Conservation (phyloP, 2,888 invertebrate genomes). For the Aspidiotus rigidus region DNA sequence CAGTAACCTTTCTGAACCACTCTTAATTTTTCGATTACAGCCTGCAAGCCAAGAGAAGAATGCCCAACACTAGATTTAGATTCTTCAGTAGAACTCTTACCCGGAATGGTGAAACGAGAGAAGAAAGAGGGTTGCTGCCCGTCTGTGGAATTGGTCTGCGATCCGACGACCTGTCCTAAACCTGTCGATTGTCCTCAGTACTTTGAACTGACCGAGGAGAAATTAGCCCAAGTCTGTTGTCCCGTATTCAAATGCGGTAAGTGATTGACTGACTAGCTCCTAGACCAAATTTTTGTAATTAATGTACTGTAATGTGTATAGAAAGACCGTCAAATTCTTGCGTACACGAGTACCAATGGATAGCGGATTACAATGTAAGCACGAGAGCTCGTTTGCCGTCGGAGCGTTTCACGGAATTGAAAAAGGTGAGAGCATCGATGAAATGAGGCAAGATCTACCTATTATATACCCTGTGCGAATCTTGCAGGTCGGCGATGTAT, state of each 20-base stretch:
- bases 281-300: not conserved
- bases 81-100: slow-evolving; percentile 48
- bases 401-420: slow-evolving; percentile 48
- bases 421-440: slow-evolving; percentile 45
- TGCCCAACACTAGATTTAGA: slow-evolving; percentile 50
- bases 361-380: slow-evolving; percentile 49
- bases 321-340: slow-evolving; percentile 58
- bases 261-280: not conserved
- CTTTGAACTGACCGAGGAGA: slow-evolving; percentile 45
- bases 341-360: slow-evolving; percentile 51
- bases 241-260: slow-evolving; percentile 56
- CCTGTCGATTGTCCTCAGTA: slow-evolving; percentile 53
- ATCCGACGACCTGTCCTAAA: slow-evolving; percentile 47
- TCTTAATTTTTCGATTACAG: slow-evolving; percentile 43
- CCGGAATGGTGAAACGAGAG: slow-evolving; percentile 54
- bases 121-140: slow-evolving; percentile 65
- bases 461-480: too few relatives aligned
- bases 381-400: slow-evolving; percentile 44
- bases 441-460: not conserved
- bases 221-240: slow-evolving; percentile 53
- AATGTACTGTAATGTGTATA: slow-evolving; percentile 41
- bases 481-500: slow-evolving; percentile 50
- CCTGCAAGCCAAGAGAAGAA: slow-evolving; percentile 62
- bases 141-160: slow-evolving; percentile 51
- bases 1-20: not conserved